phyloP scores from a whole-genome alignment of 2,888 invertebrate genomes.

The Leucoptera coffeella region DNA sequence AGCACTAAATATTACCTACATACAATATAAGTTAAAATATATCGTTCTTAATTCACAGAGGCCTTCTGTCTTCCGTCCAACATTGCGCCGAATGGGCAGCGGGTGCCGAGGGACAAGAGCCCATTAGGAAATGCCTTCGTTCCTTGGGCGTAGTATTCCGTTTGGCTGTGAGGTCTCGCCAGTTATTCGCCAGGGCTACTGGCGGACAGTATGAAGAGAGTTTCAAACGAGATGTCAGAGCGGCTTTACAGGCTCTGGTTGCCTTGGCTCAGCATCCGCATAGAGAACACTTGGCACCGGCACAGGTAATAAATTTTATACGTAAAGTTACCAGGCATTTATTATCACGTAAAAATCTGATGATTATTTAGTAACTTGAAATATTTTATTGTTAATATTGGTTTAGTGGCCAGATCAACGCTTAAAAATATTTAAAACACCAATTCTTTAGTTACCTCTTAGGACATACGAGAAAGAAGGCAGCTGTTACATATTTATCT shows the following conservation, averaged over 20 bases:
- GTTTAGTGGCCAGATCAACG: no score
- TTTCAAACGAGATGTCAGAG: conserved; percentile 76
- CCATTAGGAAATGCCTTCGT: conserved; percentile 83
- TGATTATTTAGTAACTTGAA: no score
- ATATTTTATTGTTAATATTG: no score
- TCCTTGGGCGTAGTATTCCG: conserved; percentile 91
- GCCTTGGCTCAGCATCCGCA: conserved; percentile 63
- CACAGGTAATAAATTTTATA: no score
- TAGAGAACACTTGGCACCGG: conserved; percentile 68
- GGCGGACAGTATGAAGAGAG: conserved; percentile 86
- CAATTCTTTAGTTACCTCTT: no score
- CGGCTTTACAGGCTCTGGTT: conserved; percentile 73
- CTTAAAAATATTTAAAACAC: no score
- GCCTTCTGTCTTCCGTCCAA: conserved; percentile 81
- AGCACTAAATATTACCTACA: no score
- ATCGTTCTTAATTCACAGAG: conserved; percentile 57
- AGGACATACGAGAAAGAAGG: no score
- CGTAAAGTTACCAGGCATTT: no score
- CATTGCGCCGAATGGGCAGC: conserved; percentile 85
- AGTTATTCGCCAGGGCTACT: conserved; percentile 78
- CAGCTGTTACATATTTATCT: no score
- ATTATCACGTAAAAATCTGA: no score
- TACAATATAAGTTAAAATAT: no score
- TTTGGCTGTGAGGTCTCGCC: conserved; percentile 82
- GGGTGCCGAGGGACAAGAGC: conserved; percentile 81